These are phyloP conservation scores for Eudemis profundana DNA, from an alignment of 2,888 invertebrate species.

Conservation along the genomic window DNA sequence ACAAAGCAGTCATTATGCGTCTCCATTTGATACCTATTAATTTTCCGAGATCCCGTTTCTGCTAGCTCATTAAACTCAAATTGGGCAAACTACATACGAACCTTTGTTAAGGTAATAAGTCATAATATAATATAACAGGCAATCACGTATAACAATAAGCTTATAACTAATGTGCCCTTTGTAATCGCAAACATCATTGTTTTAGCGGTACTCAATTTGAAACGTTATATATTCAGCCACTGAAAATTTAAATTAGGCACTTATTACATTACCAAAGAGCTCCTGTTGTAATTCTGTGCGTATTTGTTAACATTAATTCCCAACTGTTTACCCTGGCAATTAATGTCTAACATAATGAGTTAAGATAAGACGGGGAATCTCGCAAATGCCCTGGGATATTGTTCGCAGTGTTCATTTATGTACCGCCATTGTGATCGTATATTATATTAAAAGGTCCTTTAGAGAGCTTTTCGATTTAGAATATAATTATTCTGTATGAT, in stretches of 20 bases:
- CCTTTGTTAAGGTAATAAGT: constrained; percentile 23
- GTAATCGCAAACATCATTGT: constrained; percentile 29
- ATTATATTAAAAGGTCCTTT: no score
- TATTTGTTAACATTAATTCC: constrained; percentile 44
- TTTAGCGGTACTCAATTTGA: constrained; percentile 31
- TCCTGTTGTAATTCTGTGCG: constrained; percentile 35
- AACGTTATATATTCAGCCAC: constrained; percentile 34
- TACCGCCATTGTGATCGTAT: constrained; percentile 49
- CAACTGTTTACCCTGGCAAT: constrained; percentile 50
- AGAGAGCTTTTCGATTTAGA: no score
- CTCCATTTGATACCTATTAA: background rate
- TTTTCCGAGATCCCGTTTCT: background rate
- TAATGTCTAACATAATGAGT: constrained; percentile 59
- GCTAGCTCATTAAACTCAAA: constrained; percentile 13
- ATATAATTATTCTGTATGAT: no score
- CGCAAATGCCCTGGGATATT: constrained; percentile 53
- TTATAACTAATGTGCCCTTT: constrained; percentile 38
- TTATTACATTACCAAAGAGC: constrained; percentile 37
- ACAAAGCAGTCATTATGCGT: background rate
- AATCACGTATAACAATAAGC: constrained; percentile 36
- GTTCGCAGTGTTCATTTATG: constrained; percentile 54
- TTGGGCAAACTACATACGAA: constrained; percentile 7
- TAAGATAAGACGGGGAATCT: constrained; percentile 55
- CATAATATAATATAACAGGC: constrained; percentile 13
- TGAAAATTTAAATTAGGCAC: constrained; percentile 41